Evolutionary conservation across 2,888 invertebrate species (phyloP), one percentile per base, ranked within the genome.

Genomic region (Leptinotarsa tumamoca): DNA sequence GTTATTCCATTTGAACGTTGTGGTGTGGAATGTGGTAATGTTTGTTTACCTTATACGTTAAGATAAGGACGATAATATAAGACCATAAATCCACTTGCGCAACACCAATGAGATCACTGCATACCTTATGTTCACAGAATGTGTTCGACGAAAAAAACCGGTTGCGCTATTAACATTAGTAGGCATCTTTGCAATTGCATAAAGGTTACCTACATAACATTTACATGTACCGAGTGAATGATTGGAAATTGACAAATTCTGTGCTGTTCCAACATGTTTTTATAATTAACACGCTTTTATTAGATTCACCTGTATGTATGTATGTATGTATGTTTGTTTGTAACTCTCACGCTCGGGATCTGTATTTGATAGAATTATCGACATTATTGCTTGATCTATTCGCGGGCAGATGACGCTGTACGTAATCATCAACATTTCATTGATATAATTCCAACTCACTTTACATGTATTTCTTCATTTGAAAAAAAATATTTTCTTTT

Each of bases 41-140:
- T 73, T 76, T 78, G 78, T 79, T 79, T 79, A 73, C 73, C 79
- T 72, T 77, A 73, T 68, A 76, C 54, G 72, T 79, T 73, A 77
- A 75, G 79, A 79, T 79, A 79, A 79, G 72, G 63, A 71, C 73
- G 76, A 77, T 79, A 79, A 77, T 70, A 58, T 58, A 43, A 49
- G 56, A 70, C 58, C 70, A 70, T 70, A 70, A 61, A 70, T 70
- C 58, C 58, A 58, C 70, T 70, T 70, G 43, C 50, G 73, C 51
- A 73, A 73, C 68, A 51, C 61, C 50, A 73, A 54, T 69, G 73
- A 73, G 69, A 73, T 73, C 73, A 73, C 51, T 63, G 17, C 69
- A 73, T 73, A 73, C 73, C 69, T 73, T 61, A 71, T 71, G 71
- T 66, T 71, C 71, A 63, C 15, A 51, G 51, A 66, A 33, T 51